Base-by-base conservation (phyloP, 2,113 vertebrate species). In the Astur gentilis region DNA sequence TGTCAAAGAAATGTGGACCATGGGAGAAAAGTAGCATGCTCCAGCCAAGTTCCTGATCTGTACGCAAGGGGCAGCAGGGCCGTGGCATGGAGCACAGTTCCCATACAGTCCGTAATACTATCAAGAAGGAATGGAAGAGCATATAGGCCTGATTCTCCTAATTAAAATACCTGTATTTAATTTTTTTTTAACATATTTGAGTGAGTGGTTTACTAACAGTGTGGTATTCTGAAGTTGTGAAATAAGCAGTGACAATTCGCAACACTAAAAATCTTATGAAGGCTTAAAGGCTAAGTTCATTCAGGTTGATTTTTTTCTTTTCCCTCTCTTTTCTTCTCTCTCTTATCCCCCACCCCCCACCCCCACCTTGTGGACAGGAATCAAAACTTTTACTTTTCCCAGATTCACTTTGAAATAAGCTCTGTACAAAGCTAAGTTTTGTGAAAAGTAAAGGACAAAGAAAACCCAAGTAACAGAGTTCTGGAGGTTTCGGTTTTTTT, bases 401-500 rank as follows among this genome's bases (percentile, higher is more conserved):
- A 31, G n/a, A 47, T 77, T 77, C 27, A 20, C 22, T 66, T 88
- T 73, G 50, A 70, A 91, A 36, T 61, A 93, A 83, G 55, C 93
- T 93, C 60, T 94, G 85, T 62, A 17, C 47, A 72, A 94, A 60
- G 42, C 8, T 44, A 83, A 73, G 32, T 88, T 94, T 58, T 77
- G 38, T 91, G 47, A 64, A 84, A 89, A 87, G 19, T 79, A 69
- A 87, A 83, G 13, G 38, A 44, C 34, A 79, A 81, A 93, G 44
- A n/a, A 77, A 83, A 42, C 11, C 6, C 10, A 78, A 71, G 21
- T 83, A 78, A 78, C 20, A 11, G 49, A 45, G 21, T 40, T 52
- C 82, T 73, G 21, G 16, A 11, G 9, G 16, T 29, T 54, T 20
- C 14, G 20, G 13, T 16, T 13, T 34, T 44, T 71, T 70, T 65